Evolutionary conservation across 2,797 vertebrate species (phyloP).

Genomic region (Myotis planiceps): DNA sequence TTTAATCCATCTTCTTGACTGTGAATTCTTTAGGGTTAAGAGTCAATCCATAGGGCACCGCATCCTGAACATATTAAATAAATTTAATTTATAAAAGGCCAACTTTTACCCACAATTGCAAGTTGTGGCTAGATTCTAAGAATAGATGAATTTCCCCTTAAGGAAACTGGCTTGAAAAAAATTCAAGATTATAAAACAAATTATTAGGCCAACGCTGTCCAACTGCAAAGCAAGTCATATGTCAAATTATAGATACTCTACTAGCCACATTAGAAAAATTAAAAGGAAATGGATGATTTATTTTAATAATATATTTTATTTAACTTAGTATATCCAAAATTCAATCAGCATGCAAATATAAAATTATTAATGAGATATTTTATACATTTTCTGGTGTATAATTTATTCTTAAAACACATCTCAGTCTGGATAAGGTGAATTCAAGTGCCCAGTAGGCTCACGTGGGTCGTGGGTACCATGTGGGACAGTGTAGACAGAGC

Average conservation of each 20-base stretch:
- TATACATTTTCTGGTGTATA: background rate
- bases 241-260: constrained; percentile 33
- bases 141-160: background rate
- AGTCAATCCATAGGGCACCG: constrained; percentile 33
- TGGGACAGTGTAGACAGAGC: background rate
- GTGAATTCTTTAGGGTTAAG: constrained; percentile 27
- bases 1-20: constrained; percentile 61
- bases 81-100: constrained; percentile 28
- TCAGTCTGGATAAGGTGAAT: background rate
- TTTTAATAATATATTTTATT: constrained; percentile 9
- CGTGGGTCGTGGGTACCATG: background rate
- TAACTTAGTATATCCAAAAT: constrained; percentile 5
- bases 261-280: background rate
- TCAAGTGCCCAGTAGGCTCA: background rate
- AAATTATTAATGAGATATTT: background rate
- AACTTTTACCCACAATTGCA: background rate
- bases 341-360: background rate
- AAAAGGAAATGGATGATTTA: background rate
- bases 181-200: constrained; percentile 6
- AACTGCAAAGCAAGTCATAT: background rate
- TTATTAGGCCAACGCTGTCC: background rate
- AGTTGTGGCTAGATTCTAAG: background rate
- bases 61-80: constrained; percentile 51
- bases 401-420: background rate
- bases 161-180: constrained; percentile 7